Evolutionary conservation across 2,113 vertebrate genomes (phyloP), one percentile per base, ranked within the genome.

Genomic region (Pachyramphus minor): DNA sequence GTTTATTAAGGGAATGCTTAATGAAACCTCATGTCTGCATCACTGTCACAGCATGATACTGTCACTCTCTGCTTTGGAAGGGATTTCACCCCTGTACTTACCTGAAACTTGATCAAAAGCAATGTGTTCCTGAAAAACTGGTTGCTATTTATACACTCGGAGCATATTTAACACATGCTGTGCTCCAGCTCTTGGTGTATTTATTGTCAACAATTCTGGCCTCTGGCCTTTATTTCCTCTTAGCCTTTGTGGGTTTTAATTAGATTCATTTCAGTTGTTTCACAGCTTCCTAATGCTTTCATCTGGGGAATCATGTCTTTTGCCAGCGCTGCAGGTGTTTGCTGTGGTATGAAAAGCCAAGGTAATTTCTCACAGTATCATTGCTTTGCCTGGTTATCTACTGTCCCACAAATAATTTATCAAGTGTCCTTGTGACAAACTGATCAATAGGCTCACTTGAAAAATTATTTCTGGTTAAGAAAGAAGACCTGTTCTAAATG

Each of bases 201-300:
- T 92, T 83, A 64, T 73, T 80, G 63, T 79, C 68, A 77, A 35
- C 59, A 45, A 20, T 44, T 74, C 68, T 74, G 55, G 67, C 86
- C 45, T 89, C 78, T 23, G 77, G 66, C 37, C 44, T 77, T 86
- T 58, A 50, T 58, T 94, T 84, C 45, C 63, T 90, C 58, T 69
- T 73, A 66, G 33, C 49, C 50, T 83, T 76, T 80, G 35, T 90
- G 79, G 21, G 23, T 92, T 83, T 88, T 83, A 94, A 76, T 93
- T 90, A 95, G 76, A 68, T 90, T 72, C 42, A 53, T 8, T 90
- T 93, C 56, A 74, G n/a, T 81, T 84, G 37, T 93, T 91, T 91
- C 42, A 58, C 64, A 75, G 69, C 60, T 93, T 84, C 50, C 56
- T 84, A 67, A 62, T 35, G 13, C 59, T 84, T 93, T 84, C 50